A percentile compares a stretch with the other conserved stretches of the same genome.
These are phyloP conservation scores for Dicentrarchus labrax DNA, from an alignment of 2,113 vertebrate genomes.

Conservation along the genomic window DNA sequence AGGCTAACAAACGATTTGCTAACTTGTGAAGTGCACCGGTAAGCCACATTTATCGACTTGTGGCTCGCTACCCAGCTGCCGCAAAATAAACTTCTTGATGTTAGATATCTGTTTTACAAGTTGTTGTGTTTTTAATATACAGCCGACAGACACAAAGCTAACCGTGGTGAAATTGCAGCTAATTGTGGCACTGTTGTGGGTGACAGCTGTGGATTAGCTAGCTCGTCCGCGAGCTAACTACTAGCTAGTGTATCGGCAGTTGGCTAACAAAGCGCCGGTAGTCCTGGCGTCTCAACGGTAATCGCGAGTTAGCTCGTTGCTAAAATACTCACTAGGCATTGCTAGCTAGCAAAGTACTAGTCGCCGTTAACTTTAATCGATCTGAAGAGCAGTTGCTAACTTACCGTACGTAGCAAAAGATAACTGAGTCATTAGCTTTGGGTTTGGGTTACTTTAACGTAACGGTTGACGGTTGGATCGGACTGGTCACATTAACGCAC, in stretches of 20 bases:
- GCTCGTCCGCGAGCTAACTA: slow-evolving; percentile 31
- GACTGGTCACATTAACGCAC: background rate
- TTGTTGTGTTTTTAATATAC: background rate
- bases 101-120: background rate
- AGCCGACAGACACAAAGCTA: background rate
- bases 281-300: slow-evolving; percentile 17
- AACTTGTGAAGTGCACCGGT: slow-evolving; percentile 74
- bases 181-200: slow-evolving; percentile 31
- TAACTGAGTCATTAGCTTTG: background rate
- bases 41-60: slow-evolving; percentile 50
- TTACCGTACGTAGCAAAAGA: no score
- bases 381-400: background rate
- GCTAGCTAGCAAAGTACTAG: background rate
- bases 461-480: background rate
- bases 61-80: background rate
- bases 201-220: slow-evolving; percentile 74
- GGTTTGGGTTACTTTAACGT: background rate
- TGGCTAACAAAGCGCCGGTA: slow-evolving; percentile 75
- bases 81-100: background rate
- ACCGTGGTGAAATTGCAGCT: background rate
- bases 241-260: slow-evolving; percentile 18
- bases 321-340: background rate
- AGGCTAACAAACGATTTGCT: slow-evolving; percentile 65
- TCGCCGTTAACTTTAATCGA: background rate
- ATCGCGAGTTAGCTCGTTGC: slow-evolving; percentile 23